These are phyloP conservation scores for Trididemnum nubilum DNA, from an alignment of 23 tunicate species.

Conservation along the genomic window DNA sequence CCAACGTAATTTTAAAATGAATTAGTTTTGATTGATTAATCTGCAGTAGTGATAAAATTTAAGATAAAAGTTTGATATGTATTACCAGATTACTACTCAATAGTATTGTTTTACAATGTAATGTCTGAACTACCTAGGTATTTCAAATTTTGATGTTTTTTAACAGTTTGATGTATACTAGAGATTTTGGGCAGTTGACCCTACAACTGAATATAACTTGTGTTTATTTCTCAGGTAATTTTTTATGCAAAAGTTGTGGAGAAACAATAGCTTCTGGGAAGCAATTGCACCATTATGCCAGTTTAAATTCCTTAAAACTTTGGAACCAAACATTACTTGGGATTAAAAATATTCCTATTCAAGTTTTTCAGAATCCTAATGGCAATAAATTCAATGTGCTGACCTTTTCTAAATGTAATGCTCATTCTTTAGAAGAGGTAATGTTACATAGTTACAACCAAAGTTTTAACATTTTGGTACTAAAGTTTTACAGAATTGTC, in stretches of 20 bases:
- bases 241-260: constrained; percentile 30
- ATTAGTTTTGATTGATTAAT: too few species aligned
- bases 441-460: too few species aligned
- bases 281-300: background rate
- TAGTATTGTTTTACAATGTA: too few species aligned
- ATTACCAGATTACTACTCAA: too few species aligned
- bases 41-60: too few species aligned
- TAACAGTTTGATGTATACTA: background rate
- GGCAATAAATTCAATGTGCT: constrained; percentile 53
- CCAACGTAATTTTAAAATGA: too few species aligned
- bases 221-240: too few species aligned
- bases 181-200: background rate
- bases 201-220: too few species aligned
- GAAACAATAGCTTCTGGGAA: constrained; percentile 8
- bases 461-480: too few species aligned
- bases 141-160: background rate
- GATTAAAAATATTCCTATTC: constrained; percentile 22
- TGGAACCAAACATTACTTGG: constrained; percentile 26
- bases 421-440: constrained; percentile 12
- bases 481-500: too few species aligned
- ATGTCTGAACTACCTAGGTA: background rate
- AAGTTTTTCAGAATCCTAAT: constrained; percentile 71
- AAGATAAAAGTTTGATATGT: too few species aligned
- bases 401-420: constrained; percentile 33
- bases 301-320: background rate